Conservation (phyloP, 1,140 invertebrate species). For the Neodiprion fabricii region DNA sequence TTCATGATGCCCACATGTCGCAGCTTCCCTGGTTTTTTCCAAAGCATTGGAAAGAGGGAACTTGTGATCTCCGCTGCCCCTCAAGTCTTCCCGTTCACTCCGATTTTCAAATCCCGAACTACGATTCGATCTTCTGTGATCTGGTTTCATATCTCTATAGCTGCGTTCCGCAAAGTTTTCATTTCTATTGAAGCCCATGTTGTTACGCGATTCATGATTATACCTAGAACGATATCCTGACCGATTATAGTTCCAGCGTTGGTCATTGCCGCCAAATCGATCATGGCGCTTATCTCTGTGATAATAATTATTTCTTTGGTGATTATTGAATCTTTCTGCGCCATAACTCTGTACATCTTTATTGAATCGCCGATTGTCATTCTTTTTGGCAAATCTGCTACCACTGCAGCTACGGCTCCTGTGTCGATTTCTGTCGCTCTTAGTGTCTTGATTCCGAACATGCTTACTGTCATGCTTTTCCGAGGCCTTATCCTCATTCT, state of each 20-base stretch:
- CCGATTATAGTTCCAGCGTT: too few species aligned
- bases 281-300: too few species aligned
- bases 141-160: background rate
- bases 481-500: background rate
- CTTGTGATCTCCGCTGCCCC: background rate
- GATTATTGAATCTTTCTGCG: too few species aligned
- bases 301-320: too few species aligned
- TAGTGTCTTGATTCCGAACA: slow-evolving; percentile 2
- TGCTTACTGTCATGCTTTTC: too few species aligned
- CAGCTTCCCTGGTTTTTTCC: background rate
- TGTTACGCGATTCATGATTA: too few species aligned
- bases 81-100: too few species aligned
- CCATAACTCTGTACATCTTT: background rate
- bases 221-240: too few species aligned
- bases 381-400: slow-evolving; percentile 34
- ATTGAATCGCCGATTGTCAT: slow-evolving; percentile 11
- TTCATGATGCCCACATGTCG: background rate
- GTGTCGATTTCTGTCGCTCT: slow-evolving; percentile 36
- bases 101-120: background rate
- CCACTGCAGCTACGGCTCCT: slow-evolving; percentile 37
- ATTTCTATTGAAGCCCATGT: too few species aligned
- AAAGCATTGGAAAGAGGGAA: background rate
- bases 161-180: too few species aligned
- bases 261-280: too few species aligned
- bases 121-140: background rate